A percentile compares a stretch with the other conserved stretches of the same genome.
Evolutionary conservation across 35 echinoderm and acorn worm genomes (phyloP).

Genomic region (Acanthaster planci): DNA sequence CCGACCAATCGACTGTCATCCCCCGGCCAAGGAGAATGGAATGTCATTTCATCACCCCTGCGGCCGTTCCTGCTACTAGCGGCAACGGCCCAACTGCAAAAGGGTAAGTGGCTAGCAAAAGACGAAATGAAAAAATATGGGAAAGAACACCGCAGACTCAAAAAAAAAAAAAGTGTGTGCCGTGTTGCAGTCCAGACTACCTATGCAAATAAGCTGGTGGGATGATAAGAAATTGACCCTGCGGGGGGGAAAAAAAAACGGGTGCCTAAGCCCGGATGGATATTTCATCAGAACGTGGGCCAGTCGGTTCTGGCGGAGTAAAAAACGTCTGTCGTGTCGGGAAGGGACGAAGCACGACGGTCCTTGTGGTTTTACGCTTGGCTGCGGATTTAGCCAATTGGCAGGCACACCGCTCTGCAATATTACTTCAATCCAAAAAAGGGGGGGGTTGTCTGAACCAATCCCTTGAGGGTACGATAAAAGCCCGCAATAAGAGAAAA

Average conservation of each 20-base stretch:
- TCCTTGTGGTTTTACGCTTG: neutral
- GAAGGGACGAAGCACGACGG: neutral
- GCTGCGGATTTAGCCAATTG: neutral
- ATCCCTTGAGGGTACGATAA: neutral
- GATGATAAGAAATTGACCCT: too few relatives aligned
- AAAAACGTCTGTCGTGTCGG: too few relatives aligned
- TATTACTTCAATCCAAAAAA: neutral
- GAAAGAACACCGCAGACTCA: too few relatives aligned
- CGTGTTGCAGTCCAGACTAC: neutral
- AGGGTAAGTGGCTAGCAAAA: too few relatives aligned
- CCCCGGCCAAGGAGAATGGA: too few relatives aligned
- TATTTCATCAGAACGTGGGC: neutral
- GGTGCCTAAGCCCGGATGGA: neutral
- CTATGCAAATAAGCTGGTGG: constrained; percentile 1
- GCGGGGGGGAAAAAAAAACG: too few relatives aligned
- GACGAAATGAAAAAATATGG: too few relatives aligned
- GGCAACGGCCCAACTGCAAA: too few relatives aligned
- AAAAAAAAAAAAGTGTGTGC: neutral
- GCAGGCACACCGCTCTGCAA: neutral
- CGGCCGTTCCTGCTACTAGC: too few relatives aligned
- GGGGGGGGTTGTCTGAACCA: neutral
- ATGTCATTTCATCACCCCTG: too few relatives aligned
- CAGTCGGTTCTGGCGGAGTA: neutral
- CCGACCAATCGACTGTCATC: too few relatives aligned
- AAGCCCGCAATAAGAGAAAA: neutral